Evolutionary conservation across 2,797 vertebrate genomes (phyloP).

Genomic region (Cossypha heuglini): DNA sequence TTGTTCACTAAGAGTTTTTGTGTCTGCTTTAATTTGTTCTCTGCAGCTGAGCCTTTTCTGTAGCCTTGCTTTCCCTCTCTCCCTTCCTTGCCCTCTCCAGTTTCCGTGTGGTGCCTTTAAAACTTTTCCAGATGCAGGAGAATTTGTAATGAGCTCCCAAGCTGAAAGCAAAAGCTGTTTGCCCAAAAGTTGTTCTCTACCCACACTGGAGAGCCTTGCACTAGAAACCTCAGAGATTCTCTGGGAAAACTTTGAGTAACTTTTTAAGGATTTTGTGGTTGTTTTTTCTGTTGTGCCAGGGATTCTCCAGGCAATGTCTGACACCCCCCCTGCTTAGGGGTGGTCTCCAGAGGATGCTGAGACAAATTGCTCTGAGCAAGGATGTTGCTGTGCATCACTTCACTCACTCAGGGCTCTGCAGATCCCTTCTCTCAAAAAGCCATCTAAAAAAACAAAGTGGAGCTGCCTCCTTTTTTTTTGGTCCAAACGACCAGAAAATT

Average conservation of each 20-base stretch:
- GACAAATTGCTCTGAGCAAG: not conserved
- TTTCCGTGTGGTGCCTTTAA: slow-evolving; percentile 15
- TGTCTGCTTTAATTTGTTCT: slow-evolving; percentile 22
- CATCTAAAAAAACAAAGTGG: not conserved
- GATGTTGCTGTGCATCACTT: not conserved
- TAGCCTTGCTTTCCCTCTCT: not conserved
- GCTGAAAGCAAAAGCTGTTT: not conserved
- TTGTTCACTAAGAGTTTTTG: not conserved
- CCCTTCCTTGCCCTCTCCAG: not conserved
- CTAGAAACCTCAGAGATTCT: not conserved
- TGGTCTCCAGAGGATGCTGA: not conserved
- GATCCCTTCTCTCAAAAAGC: not conserved
- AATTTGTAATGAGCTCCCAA: slow-evolving; percentile 35
- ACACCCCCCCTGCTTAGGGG: not conserved
- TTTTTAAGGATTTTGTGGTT: not conserved
- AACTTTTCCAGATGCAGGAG: not conserved
- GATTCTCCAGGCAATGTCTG: not conserved
- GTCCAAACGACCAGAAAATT: not conserved
- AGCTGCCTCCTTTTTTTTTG: not conserved
- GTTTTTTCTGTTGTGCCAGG: not conserved
- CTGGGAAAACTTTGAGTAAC: not conserved
- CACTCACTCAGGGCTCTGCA: not conserved
- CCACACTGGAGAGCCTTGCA: not conserved
- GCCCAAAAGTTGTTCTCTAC: not conserved
- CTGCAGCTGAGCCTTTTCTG: slow-evolving; percentile 29